Conservation (phyloP, 2,113 vertebrate species). For the Carollia perspicillata region DNA sequence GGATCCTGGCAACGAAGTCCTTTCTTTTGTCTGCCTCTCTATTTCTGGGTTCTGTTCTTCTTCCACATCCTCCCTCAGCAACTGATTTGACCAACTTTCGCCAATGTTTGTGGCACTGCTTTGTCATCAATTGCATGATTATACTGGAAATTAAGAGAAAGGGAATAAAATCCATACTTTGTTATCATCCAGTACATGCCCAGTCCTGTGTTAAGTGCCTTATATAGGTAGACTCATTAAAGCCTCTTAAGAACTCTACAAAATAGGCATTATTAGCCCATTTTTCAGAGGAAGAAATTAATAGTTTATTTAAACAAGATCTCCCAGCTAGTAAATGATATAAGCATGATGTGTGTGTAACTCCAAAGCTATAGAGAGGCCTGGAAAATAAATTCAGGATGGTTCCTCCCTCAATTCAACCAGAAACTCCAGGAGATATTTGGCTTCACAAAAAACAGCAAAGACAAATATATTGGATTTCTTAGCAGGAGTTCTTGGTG, state of each 20-base stretch:
- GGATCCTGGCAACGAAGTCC: not conserved
- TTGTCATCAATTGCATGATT: not conserved
- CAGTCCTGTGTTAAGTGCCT: not conserved
- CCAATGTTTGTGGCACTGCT: not conserved
- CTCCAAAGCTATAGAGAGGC: not conserved
- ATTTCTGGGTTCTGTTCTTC: not conserved
- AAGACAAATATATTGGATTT: not conserved
- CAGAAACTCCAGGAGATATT: not conserved
- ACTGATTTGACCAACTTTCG: not conserved
- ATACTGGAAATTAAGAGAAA: not conserved
- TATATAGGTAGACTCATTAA: not conserved
- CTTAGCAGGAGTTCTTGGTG: not conserved
- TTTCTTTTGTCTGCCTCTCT: not conserved
- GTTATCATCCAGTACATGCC: not conserved
- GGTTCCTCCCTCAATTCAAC: not conserved
- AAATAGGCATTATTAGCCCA: not conserved
- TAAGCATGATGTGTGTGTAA: not conserved
- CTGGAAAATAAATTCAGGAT: not conserved
- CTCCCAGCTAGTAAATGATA: not conserved
- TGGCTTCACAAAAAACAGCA: not conserved
- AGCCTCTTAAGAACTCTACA: not conserved
- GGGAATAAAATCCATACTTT: not conserved
- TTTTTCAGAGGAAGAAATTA: constrained; percentile 5
- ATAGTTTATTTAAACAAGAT: constrained; percentile 2
- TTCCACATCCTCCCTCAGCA: not conserved